phyloP scores from a whole-genome alignment of 1,140 invertebrate species.

The Tetranychus urticae region DNA sequence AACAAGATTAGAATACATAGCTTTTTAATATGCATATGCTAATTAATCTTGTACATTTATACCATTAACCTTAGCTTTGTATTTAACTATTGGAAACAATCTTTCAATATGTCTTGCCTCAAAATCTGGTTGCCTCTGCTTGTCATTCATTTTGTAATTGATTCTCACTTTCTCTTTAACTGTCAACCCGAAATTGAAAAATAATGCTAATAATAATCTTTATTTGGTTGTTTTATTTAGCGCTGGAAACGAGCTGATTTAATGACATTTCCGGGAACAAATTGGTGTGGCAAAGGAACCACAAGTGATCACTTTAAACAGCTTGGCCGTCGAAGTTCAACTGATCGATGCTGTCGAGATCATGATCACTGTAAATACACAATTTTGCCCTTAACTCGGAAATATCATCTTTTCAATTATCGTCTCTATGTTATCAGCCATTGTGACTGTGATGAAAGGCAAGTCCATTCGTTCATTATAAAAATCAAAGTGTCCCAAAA shows the following conservation, averaged over 20 bases:
- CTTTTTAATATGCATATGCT: too few relatives aligned
- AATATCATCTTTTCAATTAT: constrained; percentile 59
- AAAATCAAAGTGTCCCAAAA: too few relatives aligned
- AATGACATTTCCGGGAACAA: constrained; percentile 44
- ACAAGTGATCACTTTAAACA: constrained; percentile 44
- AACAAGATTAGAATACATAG: too few relatives aligned
- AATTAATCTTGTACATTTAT: too few relatives aligned
- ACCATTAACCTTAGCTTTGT: too few relatives aligned
- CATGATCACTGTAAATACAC: constrained; percentile 60
- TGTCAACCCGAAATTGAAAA: too few relatives aligned
- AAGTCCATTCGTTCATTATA: constrained; percentile 8
- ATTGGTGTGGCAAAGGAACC: constrained; percentile 64
- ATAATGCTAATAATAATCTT: background rate
- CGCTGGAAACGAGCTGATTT: background rate
- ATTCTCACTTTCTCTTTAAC: too few relatives aligned
- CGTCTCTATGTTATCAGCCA: constrained; percentile 59
- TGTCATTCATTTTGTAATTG: background rate
- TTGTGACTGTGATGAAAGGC: constrained; percentile 66
- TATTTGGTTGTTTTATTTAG: background rate
- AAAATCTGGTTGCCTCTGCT: too few relatives aligned
- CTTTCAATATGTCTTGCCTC: too few relatives aligned
- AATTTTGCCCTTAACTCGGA: constrained; percentile 45
- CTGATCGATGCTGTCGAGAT: constrained; percentile 54
- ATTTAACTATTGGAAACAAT: too few relatives aligned
- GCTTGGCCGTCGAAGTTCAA: constrained; percentile 43